A percentile compares a stretch with the other conserved stretches of the same genome.
Evolutionary conservation across 2,113 vertebrate genomes (phyloP).

Genomic region (Caranx melampygus): DNA sequence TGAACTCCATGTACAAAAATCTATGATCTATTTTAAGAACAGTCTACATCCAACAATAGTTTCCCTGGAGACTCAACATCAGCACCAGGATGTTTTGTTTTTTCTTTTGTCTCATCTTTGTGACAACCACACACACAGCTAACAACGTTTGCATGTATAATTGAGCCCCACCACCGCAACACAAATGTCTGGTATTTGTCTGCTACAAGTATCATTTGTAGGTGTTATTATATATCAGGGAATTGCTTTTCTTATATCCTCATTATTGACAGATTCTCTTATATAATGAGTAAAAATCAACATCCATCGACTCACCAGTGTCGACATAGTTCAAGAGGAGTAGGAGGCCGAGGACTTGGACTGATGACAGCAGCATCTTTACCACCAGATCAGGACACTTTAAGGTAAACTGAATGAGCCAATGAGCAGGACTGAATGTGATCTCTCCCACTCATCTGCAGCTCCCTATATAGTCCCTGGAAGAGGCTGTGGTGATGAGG

Average conservation of each 20-base stretch:
- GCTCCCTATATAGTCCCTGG: conserved; percentile 33
- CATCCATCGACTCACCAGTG: conserved; percentile 68
- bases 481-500: background rate
- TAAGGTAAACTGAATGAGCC: background rate
- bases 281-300: background rate
- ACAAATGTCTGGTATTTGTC: too few species aligned
- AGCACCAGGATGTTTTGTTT: background rate
- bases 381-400: background rate
- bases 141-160: background rate
- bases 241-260: background rate
- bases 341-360: conserved; percentile 38
- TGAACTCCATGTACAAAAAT: background rate
- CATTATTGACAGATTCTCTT: background rate
- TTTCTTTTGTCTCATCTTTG: background rate
- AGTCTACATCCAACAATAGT: background rate
- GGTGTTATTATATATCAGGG: background rate
- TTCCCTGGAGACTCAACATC: background rate
- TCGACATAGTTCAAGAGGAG: conserved; percentile 53
- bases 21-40: conserved; percentile 20
- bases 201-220: too few species aligned
- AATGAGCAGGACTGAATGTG: background rate
- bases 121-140: background rate
- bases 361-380: conserved; percentile 53
- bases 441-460: background rate
- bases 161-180: background rate